A percentile compares a stretch with the other conserved stretches of the same genome.
phyloP scores from a whole-genome alignment of 2,113 vertebrate genomes.

The Mus spicilegus region DNA sequence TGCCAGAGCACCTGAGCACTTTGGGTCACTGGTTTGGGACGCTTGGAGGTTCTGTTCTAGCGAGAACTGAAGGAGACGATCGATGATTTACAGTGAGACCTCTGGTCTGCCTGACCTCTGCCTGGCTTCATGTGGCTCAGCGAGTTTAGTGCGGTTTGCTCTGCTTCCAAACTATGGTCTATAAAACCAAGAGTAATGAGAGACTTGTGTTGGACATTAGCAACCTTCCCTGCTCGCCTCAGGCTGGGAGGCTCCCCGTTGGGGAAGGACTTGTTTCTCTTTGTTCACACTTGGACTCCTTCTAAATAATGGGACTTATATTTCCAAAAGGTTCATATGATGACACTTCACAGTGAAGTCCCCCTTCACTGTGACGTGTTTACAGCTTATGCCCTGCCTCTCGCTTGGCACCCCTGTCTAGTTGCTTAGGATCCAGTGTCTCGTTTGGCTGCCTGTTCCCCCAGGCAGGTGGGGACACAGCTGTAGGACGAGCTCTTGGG shows the following conservation, averaged over 20 bases:
- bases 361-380: neutral
- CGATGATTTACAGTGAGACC: neutral
- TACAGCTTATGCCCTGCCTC: neutral
- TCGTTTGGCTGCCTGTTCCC: neutral
- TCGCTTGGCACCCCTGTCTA: neutral
- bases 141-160: too few relatives aligned
- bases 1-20: neutral
- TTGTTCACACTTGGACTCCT: neutral
- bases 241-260: rapidly evolving
- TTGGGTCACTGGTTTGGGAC: neutral
- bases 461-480: neutral
- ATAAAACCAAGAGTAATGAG: neutral
- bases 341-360: neutral
- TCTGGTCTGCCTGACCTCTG: neutral
- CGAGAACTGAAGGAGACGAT: neutral
- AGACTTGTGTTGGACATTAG: neutral
- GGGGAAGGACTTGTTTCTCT: neutral
- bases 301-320: neutral
- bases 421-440: neutral
- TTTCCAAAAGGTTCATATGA: neutral
- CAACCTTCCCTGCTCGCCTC: neutral
- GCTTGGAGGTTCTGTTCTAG: neutral
- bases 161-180: neutral
- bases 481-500: neutral
- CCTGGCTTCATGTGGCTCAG: neutral